Evolutionary conservation across 2,113 vertebrate species (phyloP), one percentile per base, ranked within the genome.

Genomic region (Halcyon malimbica): DNA sequence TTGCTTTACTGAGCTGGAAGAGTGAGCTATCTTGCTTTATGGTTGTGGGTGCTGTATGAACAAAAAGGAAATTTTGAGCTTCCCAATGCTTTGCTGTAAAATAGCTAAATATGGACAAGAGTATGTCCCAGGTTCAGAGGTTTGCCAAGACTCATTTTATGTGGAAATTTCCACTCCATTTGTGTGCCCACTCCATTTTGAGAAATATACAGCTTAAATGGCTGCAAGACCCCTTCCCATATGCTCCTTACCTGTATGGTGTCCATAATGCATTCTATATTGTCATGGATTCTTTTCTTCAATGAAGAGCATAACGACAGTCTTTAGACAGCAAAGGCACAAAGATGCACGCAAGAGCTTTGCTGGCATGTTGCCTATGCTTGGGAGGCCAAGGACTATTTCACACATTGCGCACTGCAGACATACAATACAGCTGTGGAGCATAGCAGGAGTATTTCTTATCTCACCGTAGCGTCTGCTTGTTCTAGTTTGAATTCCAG

Each of bases 401-500:
- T 95, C 89, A 89, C 84, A 89, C 67, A 81, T 15, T 64, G 92
- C 91, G 93, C 2, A 1, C 44, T 79, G 69, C 83, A 94, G 95
- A 91, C 83, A 16, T 13, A 87, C 83, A 94, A 81, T 93, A 83
- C 75, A 95, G 86, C 95, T 87, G 83, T 65, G 56, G 90, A 96
- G 83, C 94, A 78, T 62, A 91, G 89, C 67, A 82, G 81, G 87
- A 96, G 50, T 29, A 81, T 87, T 96, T 81, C 95, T 97, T 97
- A 97, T 97, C 96, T 97, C 68, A 5, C 79, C 0, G 0, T 20
- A 96, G 95, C 74, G 74, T 96, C 95, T 97, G 93, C 79, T 95
- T 96, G 91, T 56, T 96, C 84, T 77, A 90, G 65, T 94, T 94
- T 94, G 84, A 96, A 96, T 97, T 97, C 82, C 91, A 93, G 87